A percentile compares a stretch with the other conserved stretches of the same genome.
Evolutionary conservation across 2,888 invertebrate genomes (phyloP).

Genomic region (Drosophila histrio): DNA sequence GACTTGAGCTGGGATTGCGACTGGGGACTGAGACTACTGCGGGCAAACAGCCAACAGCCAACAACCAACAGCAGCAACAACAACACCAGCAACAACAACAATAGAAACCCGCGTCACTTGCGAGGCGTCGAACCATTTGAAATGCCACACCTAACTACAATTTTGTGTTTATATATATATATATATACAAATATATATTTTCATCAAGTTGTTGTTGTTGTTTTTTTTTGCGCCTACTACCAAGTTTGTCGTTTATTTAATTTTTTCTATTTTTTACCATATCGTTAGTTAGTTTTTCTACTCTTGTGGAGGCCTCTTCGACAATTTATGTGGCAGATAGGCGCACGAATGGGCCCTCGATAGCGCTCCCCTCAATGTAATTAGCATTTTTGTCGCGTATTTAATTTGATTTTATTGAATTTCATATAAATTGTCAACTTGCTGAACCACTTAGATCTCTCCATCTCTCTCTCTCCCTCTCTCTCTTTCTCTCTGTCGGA

Average conservation of each 20-base stretch:
- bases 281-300: constrained; percentile 48
- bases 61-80: constrained; percentile 31
- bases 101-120: constrained; percentile 55
- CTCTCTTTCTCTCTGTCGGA: constrained; percentile 1
- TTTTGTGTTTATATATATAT: constrained; percentile 41
- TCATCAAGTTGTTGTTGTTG: constrained; percentile 36
- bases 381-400: constrained; percentile 78
- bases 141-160: constrained; percentile 79
- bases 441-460: constrained; percentile 70
- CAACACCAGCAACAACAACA: constrained; percentile 37
- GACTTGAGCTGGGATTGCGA: constrained; percentile 35
- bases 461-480: constrained; percentile 5
- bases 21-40: constrained; percentile 43
- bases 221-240: constrained; percentile 75
- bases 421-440: constrained; percentile 73
- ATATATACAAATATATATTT: constrained; percentile 18
- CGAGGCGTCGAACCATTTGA: constrained; percentile 80
- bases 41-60: constrained; percentile 52
- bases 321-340: constrained; percentile 55
- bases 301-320: constrained; percentile 27
- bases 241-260: constrained; percentile 55
- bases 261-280: constrained; percentile 21
- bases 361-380: constrained; percentile 40
- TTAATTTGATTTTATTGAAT: constrained; percentile 78
- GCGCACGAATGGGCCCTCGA: constrained; percentile 9